Conservation (phyloP, 2,888 invertebrate species). For the Lottia scabra region DNA sequence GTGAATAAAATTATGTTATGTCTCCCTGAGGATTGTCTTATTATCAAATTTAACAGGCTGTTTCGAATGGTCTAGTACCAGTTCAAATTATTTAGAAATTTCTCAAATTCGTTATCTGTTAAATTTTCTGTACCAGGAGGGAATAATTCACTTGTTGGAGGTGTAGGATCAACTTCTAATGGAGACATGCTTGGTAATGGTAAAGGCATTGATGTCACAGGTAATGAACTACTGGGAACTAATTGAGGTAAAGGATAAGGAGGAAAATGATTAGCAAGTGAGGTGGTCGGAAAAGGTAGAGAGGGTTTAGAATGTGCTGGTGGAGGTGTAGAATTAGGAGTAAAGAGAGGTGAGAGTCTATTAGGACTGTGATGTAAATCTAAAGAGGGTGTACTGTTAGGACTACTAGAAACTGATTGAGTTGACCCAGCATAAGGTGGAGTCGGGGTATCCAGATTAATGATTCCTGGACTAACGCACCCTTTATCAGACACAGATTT, state of each 20-base stretch:
- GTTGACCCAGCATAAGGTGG: slow-evolving; percentile 23
- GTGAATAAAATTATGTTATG: too few species aligned
- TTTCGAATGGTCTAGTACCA: slow-evolving; percentile 23
- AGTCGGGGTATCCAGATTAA: slow-evolving; percentile 46
- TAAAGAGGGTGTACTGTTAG: slow-evolving; percentile 26
- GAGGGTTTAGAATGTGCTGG: slow-evolving; percentile 10
- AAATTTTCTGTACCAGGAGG: slow-evolving; percentile 28
- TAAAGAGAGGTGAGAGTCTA: slow-evolving; percentile 33
- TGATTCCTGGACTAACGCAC: slow-evolving; percentile 53
- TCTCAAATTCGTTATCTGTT: slow-evolving; percentile 55
- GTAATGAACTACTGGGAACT: neutral
- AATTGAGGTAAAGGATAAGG: neutral
- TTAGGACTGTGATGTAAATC: slow-evolving; percentile 32
- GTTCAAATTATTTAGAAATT: slow-evolving; percentile 52
- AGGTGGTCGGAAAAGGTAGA: slow-evolving; percentile 26
- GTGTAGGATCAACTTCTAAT: slow-evolving; percentile 21
- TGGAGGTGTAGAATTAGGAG: slow-evolving; percentile 27
- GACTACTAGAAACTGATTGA: slow-evolving; percentile 28
- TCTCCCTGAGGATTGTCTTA: too few species aligned
- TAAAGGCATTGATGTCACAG: neutral
- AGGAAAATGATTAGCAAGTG: slow-evolving; percentile 1
- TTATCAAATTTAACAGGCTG: too few species aligned
- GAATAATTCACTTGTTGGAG: slow-evolving; percentile 12
- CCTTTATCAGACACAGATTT: slow-evolving; percentile 32
- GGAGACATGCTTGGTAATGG: slow-evolving; percentile 27